Evolutionary conservation across 1,140 invertebrate genomes (phyloP), one percentile per base, ranked within the genome.

Genomic region (Drosophila parabipectinata): DNA sequence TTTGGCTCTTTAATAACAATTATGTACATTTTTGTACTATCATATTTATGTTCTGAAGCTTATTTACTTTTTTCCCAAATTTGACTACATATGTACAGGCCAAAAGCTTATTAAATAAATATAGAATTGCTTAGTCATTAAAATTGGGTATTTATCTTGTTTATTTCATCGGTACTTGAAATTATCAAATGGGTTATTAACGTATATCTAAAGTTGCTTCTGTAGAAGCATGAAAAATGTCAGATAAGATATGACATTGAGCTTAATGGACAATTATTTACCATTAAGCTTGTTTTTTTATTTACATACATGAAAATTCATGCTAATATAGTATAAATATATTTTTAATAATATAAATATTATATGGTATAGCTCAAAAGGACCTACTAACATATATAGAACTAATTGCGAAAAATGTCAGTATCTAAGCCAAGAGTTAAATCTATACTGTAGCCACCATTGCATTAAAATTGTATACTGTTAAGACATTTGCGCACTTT

Each of bases 141-240:
- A 47, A 24, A 28, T 28, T 47, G 1, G 18, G 9, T 3, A 24
- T 47, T 47, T 21, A 10, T 47, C 18, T 18, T 24, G 0, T 47
- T 21, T 47, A 21, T 18, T 21, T 47, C 15, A 47, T 47, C 8
- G 44, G 44, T 47, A 47, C 44, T 47, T 47, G 44, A 47, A 47
- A 21, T 47, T 47, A 21, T 47, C 44, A 24, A 18, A 47, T 15
- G 21, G 7, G 5, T 44, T 44, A 44, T 44, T 18, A 44, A 44
- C 15, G 15, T 5, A 44, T 44, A 44, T 2, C n/a, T 15, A 6
- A 44, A 44, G 14, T 44, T 44, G 3, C 41, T 44, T 44, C 15
- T 47, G 15, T 10, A 18, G 18, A 9, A 24, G 34, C 15, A 9
- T 18, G 9, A 47, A 21, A 21, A 9, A 47, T 24, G 21, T 9